Conservation (phyloP, 1,140 invertebrate genomes). For the Drosophila gunungcola region DNA sequence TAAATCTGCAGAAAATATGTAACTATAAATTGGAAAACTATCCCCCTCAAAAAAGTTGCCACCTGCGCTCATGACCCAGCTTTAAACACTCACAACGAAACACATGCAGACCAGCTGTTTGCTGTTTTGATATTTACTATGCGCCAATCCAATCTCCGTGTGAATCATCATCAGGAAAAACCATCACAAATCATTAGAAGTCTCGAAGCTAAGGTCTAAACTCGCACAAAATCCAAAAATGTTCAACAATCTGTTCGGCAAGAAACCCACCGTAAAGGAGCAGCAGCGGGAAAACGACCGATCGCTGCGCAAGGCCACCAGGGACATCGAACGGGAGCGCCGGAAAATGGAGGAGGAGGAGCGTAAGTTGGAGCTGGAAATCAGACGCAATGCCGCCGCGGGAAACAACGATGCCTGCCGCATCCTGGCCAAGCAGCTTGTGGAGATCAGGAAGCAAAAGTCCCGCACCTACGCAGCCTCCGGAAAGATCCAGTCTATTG, state of each 20-base stretch:
- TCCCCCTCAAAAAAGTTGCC: neutral
- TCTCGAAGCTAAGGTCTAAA: neutral
- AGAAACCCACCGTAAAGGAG: conserved; percentile 88
- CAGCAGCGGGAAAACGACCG: conserved; percentile 93
- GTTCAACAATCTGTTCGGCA: conserved; percentile 86
- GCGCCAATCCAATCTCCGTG: conserved; percentile 15
- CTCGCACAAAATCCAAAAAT: conserved; percentile 42
- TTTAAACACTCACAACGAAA: conserved; percentile 12
- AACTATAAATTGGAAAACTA: too few relatives aligned
- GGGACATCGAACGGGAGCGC: conserved; percentile 94
- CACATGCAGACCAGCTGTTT: conserved; percentile 29
- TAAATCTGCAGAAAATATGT: too few relatives aligned
- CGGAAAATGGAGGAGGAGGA: conserved; percentile 93
- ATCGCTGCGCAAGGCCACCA: conserved; percentile 90
- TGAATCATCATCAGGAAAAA: conserved; percentile 62
- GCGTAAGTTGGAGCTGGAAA: conserved; percentile 96
- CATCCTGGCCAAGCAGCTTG: conserved; percentile 94
- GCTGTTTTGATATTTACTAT: conserved; percentile 42
- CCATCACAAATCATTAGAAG: conserved; percentile 2
- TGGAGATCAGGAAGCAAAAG: conserved; percentile 95
- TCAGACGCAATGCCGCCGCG: conserved; percentile 94
- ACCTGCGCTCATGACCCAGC: neutral
- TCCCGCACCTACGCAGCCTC: conserved; percentile 91
- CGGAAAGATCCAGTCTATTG: conserved; percentile 91
- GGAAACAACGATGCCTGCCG: conserved; percentile 94